Percentiles rank a stretch among this genome's conserved stretches.
phyloP scores from a whole-genome alignment of 2,888 invertebrate species.

The Salpingus planirostris region DNA sequence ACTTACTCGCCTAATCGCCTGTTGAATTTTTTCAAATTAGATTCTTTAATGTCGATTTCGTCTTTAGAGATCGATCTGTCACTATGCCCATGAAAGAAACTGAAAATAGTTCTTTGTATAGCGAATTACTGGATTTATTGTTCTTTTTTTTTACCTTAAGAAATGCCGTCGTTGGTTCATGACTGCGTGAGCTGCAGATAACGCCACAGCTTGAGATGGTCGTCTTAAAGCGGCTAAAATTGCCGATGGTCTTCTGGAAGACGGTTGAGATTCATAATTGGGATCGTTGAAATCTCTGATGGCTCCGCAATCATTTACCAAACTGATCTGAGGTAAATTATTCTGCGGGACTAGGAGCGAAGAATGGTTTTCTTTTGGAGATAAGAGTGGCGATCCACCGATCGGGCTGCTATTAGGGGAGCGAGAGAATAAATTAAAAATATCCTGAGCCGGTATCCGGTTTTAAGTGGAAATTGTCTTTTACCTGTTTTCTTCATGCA shows the following conservation, averaged over 20 bases:
- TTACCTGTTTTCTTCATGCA: conserved; percentile 34
- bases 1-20: conserved; percentile 42
- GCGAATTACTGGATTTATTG: no score
- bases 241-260: conserved; percentile 51
- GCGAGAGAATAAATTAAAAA: conserved; percentile 18
- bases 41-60: conserved; percentile 25
- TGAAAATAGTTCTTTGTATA: no score
- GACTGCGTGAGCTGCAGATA: conserved; percentile 46
- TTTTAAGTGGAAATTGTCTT: no score
- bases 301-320: conserved; percentile 5
- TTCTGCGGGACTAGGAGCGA: background rate
- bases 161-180: conserved; percentile 35
- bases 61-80: conserved; percentile 22
- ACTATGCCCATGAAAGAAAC: conserved; percentile 23
- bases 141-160: conserved; percentile 27
- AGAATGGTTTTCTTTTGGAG: background rate
- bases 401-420: conserved; percentile 4
- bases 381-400: no score
- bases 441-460: no score
- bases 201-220: conserved; percentile 51
- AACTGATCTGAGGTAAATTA: background rate
- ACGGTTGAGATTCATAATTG: conserved; percentile 17
- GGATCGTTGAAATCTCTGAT: background rate
- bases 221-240: conserved; percentile 55
- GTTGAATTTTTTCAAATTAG: background rate